Base-by-base conservation (phyloP, 2,113 vertebrate species). In the Sceloporus undulatus region DNA sequence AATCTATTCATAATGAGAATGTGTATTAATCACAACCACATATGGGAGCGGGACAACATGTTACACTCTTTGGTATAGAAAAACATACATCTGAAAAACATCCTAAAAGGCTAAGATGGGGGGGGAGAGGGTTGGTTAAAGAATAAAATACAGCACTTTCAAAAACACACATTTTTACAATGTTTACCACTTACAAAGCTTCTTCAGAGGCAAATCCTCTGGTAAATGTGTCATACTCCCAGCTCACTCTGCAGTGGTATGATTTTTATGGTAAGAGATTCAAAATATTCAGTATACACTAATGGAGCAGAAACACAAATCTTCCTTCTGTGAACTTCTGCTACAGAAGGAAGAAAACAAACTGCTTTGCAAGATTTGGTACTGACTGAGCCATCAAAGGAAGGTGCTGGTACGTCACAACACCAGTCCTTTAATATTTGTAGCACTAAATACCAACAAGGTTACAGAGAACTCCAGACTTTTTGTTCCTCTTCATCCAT, bases 121-220 rank as follows among this genome's bases (percentile, higher is more conserved):
- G 48, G 18, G 16, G 9, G n/a, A n/a, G n/a, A n/a, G 48, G 48
- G 5, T 14, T 34, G 34, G 34, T 76, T 13, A 66, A 25, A 82
- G 13, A 56, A 80, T 74, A 74, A 75, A 62, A n/a, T 29, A n/a
- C 3, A 48, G 56, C 70, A 65, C 19, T 56, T n/a, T 38, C n/a
- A 82, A 82, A 74, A 59, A 82, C 52, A 81, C 25, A 48, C 7
- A 25, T 34, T 19, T 6, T n/a, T 66, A 38, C 70, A 48, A 34
- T 1, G 10, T 77, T 78, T 23, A 65, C 52, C 14, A 77, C 42
- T 66, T 75, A 29, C 27, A 75, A 25, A 74, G 42, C 4, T 76
- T 76, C n/a, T 82, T 88, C 38, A 88, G 76, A 87, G 76, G 86
- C 38, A 87, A 76, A 34, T 19, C 27, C 21, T 87, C 29, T 66